Base-by-base conservation (phyloP, 2,113 vertebrate species). In the Pholis gunnellus region DNA sequence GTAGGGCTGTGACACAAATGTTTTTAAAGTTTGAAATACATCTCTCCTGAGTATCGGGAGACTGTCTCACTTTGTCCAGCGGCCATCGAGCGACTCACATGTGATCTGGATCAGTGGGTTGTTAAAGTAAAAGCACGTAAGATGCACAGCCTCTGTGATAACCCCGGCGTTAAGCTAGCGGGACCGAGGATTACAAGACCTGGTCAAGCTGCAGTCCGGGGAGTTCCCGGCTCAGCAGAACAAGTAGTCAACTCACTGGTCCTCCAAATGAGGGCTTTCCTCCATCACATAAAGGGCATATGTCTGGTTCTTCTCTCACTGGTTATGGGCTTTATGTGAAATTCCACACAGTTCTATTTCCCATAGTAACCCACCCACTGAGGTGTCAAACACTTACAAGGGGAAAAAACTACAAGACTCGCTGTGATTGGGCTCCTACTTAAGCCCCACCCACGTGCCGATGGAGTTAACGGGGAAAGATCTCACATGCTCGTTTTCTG, bases 301-400 rank as follows among this genome's bases (percentile, higher is more conserved):
- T 50, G 61, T 74, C 83, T 74, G 78, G 48, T 76, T 84, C 75
- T 66, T 79, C 69, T 86, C 79, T 86, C 22, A 78, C 76, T 75
- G 74, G 83, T 89, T 89, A 72, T 67, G 38, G 20, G 40, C 60
- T 82, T 83, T 25, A 75, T 78, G 25, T 77, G 36, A 87, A 80
- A 71, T 64, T 76, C 76, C 63, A 56, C 75, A 84, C 69, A 71
- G 87, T 85, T 90, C 79, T 86, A 82, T 79, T 90, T 93, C 88
- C 89, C 89, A 87, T 56, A 72, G 86, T 82, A 77, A 88, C 86
- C 81, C 89, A 72, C 74, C 76, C 70, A 82, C 75, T 71, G 68
- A 74, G 54, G 87, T 81, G 73, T 90, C 75, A 87, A 79, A 90
- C 69, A 70, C 75, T 83, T 79, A 72, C 6, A 4, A 52, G 71